A percentile compares a stretch with the other conserved stretches of the same genome.
These are phyloP conservation scores for Ophion costatus DNA, from an alignment of 2,888 invertebrate species.

Conservation along the genomic window DNA sequence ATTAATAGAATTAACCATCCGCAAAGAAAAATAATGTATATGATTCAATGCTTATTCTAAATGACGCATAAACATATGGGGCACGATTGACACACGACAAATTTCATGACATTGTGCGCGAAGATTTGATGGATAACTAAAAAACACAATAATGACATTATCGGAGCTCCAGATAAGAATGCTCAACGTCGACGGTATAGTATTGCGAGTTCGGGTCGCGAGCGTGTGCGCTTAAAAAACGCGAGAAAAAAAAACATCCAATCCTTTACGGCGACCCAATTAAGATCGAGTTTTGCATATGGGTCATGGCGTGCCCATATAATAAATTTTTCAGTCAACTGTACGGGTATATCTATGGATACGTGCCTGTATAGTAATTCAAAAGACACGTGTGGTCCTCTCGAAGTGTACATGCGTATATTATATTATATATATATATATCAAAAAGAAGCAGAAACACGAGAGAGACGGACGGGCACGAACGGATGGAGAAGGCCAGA, in stretches of 20 bases:
- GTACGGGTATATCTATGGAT: not conserved
- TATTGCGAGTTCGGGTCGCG: not conserved
- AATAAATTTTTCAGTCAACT: conserved; percentile 28
- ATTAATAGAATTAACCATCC: too few relatives aligned
- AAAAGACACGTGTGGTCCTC: conserved; percentile 28
- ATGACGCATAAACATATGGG: too few relatives aligned
- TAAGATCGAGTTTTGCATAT: conserved; percentile 60
- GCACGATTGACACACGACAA: too few relatives aligned
- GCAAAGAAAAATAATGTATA: too few relatives aligned
- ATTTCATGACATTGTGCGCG: too few relatives aligned
- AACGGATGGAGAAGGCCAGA: too few relatives aligned
- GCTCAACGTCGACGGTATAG: not conserved
- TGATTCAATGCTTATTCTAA: too few relatives aligned
- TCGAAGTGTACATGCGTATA: conserved; percentile 13
- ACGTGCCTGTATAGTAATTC: conserved; percentile 23
- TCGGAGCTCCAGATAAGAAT: not conserved
- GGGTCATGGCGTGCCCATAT: conserved; percentile 53
- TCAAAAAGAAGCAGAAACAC: conserved; percentile 19
- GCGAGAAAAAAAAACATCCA: not conserved
- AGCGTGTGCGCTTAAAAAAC: not conserved
- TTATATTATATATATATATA: conserved; percentile 1
- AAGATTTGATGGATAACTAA: not conserved
- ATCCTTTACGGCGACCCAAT: conserved; percentile 25
- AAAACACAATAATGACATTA: not conserved
- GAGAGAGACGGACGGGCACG: conserved; percentile 7